phyloP scores from a whole-genome alignment of 2,113 vertebrate genomes.

The Myotis lucifugus region DNA sequence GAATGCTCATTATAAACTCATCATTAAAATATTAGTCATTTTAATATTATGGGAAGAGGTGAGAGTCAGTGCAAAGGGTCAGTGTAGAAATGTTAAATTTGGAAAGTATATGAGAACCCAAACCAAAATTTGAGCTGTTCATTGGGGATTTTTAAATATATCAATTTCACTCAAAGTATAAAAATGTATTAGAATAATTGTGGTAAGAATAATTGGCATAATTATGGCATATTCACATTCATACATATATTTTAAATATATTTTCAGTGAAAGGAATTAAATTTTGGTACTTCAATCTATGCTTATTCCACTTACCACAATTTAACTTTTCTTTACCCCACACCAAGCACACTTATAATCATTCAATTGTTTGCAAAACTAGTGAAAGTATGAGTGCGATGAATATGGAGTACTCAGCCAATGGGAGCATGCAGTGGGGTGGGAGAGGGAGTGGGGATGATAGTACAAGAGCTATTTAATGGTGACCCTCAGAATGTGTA shows the following conservation, averaged over 20 bases:
- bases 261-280: not conserved
- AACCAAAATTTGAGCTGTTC: not conserved
- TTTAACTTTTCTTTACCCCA: not conserved
- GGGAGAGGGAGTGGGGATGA: not conserved
- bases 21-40: not conserved
- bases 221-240: not conserved
- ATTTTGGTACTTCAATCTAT: not conserved
- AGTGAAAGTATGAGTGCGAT: not conserved
- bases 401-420: not conserved
- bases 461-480: not conserved
- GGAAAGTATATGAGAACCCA: not conserved
- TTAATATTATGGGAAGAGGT: not conserved
- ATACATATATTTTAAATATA: not conserved
- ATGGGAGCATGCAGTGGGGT: rapidly evolving
- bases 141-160: not conserved
- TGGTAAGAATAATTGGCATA: not conserved
- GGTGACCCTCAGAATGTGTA: not conserved
- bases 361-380: not conserved
- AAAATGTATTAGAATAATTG: not conserved
- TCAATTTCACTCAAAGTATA: not conserved
- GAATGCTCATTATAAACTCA: not conserved
- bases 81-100: not conserved
- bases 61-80: not conserved
- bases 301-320: not conserved
- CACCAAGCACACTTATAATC: not conserved